phyloP scores from a whole-genome alignment of 64 coral and sea anemone genomes.

The Stylophora pistillata region DNA sequence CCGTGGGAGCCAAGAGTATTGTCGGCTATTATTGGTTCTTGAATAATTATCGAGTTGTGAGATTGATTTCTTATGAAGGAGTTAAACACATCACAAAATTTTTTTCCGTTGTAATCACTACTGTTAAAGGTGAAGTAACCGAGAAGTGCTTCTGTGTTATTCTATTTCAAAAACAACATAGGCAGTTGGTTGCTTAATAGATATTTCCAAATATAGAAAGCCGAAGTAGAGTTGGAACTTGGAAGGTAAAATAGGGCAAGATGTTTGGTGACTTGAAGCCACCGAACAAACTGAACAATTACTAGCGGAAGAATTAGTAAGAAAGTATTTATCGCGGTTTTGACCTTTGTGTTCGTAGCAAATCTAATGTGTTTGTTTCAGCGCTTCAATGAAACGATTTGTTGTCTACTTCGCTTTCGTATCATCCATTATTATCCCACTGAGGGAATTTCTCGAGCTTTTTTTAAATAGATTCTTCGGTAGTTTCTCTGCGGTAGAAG shows the following conservation, averaged over 20 bases:
- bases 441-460: not conserved
- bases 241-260: no score
- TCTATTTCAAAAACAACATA: not conserved
- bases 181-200: not conserved
- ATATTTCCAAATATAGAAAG: not conserved
- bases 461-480: not conserved
- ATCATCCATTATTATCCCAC: not conserved
- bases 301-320: not conserved
- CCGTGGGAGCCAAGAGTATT: not conserved
- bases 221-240: no score
- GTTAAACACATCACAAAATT: conserved; percentile 17
- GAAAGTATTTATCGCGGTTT: not conserved
- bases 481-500: not conserved
- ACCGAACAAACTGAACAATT: not conserved
- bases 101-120: not conserved
- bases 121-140: not conserved
- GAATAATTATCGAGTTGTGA: conserved; percentile 6
- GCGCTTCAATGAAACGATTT: no score
- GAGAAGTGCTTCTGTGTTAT: not conserved
- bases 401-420: no score
- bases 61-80: conserved; percentile 1
- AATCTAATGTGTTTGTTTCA: no score
- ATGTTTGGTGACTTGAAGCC: not conserved
- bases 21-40: conserved; percentile 2
- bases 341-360: not conserved